phyloP scores from a whole-genome alignment of 2,113 vertebrate species.

The Carassius gibelio region DNA sequence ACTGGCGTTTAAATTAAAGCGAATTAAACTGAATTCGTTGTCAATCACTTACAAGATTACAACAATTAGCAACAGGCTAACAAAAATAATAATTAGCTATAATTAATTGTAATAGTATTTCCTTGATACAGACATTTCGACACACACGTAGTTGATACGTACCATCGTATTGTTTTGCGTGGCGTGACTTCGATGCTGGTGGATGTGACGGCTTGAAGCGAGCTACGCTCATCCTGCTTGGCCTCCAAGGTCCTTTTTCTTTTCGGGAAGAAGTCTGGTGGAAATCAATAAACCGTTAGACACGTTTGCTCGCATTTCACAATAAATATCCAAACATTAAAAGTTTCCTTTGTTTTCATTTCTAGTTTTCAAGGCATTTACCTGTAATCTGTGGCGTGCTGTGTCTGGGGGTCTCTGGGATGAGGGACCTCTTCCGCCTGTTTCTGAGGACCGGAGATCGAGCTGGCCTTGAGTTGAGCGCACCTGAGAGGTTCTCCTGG shows the following conservation, averaged over 20 bases:
- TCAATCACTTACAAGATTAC: not conserved
- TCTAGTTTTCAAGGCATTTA: slow-evolving; percentile 49
- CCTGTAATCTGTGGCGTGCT: slow-evolving; percentile 76
- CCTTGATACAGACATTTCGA: not conserved
- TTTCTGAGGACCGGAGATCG: slow-evolving; percentile 50
- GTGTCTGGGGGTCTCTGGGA: slow-evolving; percentile 34
- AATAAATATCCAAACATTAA: not conserved
- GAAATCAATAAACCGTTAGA: not conserved
- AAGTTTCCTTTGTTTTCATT: not conserved
- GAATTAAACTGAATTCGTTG: not conserved
- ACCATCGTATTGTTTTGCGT: slow-evolving; percentile 83
- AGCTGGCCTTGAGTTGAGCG: slow-evolving; percentile 62
- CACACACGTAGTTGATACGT: not conserved
- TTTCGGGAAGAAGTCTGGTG: slow-evolving; percentile 82
- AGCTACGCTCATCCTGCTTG: slow-evolving; percentile 63
- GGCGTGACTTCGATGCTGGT: slow-evolving; percentile 73
- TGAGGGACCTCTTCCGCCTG: slow-evolving; percentile 58
- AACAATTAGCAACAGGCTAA: not conserved
- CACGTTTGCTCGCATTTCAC: not conserved
- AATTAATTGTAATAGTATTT: not conserved
- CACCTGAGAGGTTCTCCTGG: slow-evolving; percentile 75
- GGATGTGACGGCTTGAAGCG: slow-evolving; percentile 50
- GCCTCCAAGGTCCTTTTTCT: slow-evolving; percentile 75
- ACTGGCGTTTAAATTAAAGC: not conserved
- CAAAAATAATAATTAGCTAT: not conserved